Base-by-base conservation (phyloP, 2,113 vertebrate genomes). In the Chascanopsetta lugubris region DNA sequence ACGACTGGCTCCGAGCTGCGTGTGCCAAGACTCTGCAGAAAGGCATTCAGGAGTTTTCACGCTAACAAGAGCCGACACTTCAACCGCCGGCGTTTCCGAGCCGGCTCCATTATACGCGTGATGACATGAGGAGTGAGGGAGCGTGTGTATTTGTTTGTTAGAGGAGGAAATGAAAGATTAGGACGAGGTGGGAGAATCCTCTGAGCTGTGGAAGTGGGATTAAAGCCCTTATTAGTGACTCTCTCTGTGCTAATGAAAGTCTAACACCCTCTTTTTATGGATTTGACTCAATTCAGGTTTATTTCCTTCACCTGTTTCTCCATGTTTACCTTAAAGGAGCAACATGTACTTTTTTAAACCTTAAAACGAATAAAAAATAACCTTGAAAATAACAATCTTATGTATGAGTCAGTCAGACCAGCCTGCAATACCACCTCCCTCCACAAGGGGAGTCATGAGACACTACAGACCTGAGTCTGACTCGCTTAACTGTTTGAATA, bases 181-280 rank as follows among this genome's bases (percentile, higher is more conserved):
- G 38, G 38, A 5, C 77, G 73, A 69, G 45, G 51, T 73, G 63
- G 46, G 43, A 53, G 67, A 63, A 79, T 75, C 66, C 59, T 80
- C 12, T 69, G 70, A 85, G 75, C 60, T 26, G 42, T 43, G 66
- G 68, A 71, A 11, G 69, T 20, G 24, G 77, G 65, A 85, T 86
- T 86, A 75, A 83, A 86, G 79, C 64, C 60, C 64, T 75, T 80
- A 77, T 86, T 85, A 84, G 77, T 75, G 80, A 77, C 70, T 81
- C 58, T 80, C 81, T n/a, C n/a, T 26, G 64, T 56, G 40, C 69
- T 62, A 69, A 75, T 45, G 69, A 68, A 78, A 74, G 67, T 78
- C 64, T 76, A 78, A 85, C 62, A 43, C 63, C 67, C 64, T 75
- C 69, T 81, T 82, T 83, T 88, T 53, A 79, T 77, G 73, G 74